Conservation (phyloP, 2,797 vertebrate genomes). For the Hylomyscus alleni region DNA sequence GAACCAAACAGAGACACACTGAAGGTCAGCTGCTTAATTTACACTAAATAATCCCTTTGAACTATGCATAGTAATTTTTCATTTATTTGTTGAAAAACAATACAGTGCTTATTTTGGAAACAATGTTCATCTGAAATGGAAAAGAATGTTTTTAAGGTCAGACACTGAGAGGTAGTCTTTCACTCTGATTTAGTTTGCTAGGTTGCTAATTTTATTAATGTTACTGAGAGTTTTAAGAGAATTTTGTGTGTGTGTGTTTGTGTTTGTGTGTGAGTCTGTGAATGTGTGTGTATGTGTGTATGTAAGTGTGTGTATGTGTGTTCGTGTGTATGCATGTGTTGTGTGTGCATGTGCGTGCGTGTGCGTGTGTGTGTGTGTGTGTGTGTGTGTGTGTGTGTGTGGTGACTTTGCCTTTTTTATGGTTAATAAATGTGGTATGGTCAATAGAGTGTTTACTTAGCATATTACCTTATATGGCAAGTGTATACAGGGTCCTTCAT, state of each 20-base stretch:
- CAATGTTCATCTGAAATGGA: neutral
- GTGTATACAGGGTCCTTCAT: neutral
- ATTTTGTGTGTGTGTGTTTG: neutral
- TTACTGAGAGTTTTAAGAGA: neutral
- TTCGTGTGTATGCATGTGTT: no score
- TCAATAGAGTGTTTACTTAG: neutral
- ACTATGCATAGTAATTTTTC: neutral
- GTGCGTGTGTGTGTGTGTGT: no score
- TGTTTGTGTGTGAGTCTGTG: neutral
- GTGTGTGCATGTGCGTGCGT: no score
- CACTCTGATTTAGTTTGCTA: neutral
- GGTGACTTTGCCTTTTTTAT: neutral
- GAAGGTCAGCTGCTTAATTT: slow-evolving; percentile 91
- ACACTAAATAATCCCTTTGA: slow-evolving; percentile 38
- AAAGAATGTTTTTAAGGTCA: slow-evolving; percentile 18
- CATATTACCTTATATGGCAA: neutral
- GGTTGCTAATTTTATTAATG: neutral
- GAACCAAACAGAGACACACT: slow-evolving; percentile 94
- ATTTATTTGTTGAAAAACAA: slow-evolving; percentile 54
- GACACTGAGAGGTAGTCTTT: neutral
- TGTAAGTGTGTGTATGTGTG: neutral
- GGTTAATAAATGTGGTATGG: no score
- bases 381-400: neutral
- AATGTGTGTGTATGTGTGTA: neutral
- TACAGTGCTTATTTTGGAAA: neutral